phyloP scores from a whole-genome alignment of 1,140 invertebrate species.

The Leptopilina clavipes region DNA sequence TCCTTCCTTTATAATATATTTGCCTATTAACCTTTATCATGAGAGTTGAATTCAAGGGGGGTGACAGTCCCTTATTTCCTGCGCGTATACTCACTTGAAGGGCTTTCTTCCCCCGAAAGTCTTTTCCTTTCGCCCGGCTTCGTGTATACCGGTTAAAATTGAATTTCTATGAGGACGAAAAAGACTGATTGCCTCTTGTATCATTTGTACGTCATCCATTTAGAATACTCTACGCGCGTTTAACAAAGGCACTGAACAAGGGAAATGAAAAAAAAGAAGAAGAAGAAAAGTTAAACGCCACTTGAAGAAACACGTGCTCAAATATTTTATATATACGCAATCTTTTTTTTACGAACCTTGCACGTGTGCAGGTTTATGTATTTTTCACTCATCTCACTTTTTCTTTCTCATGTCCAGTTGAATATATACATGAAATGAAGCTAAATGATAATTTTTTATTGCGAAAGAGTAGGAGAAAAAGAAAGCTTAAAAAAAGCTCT shows the following conservation, averaged over 20 bases:
- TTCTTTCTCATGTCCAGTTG: too few species aligned
- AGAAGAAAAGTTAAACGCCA: neutral
- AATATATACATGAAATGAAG: neutral
- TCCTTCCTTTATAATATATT: constrained; percentile 1
- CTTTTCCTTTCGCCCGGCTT: neutral
- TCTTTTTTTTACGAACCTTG: neutral
- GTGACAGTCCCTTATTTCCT: constrained; percentile 22
- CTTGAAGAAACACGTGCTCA: constrained; percentile 31
- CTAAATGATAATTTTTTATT: neutral
- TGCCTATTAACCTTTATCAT: constrained; percentile 30
- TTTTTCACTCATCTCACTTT: too few species aligned
- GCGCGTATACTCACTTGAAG: neutral
- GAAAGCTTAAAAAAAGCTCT: neutral
- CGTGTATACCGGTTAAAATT: constrained; percentile 1
- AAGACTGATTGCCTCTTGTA: constrained; percentile 27
- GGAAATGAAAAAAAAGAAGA: constrained; percentile 13
- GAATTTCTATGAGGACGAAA: constrained; percentile 23
- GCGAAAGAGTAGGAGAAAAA: too few species aligned
- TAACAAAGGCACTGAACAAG: constrained; percentile 1
- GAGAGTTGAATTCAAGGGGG: constrained; percentile 14
- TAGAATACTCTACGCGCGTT: constrained; percentile 1
- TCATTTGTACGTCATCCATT: constrained; percentile 30
- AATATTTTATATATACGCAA: neutral
- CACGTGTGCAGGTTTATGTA: neutral
- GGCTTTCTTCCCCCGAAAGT: constrained; percentile 3